These are phyloP conservation scores for Bembecia ichneumoniformis DNA, from an alignment of 2,888 invertebrate species.

Conservation along the genomic window DNA sequence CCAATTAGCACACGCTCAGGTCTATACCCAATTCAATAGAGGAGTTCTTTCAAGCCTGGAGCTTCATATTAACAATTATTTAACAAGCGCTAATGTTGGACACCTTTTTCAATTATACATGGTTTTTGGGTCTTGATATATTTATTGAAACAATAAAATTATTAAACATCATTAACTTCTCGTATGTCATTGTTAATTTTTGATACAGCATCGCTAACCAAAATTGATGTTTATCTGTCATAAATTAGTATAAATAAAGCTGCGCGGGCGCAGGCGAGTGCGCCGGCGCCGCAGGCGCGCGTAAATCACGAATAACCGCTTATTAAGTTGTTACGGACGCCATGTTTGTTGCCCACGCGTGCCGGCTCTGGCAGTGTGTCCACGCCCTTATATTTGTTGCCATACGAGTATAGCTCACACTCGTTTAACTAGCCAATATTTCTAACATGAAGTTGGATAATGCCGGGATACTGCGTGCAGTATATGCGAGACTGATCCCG, in stretches of 20 bases:
- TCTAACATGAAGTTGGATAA: slow-evolving; percentile 2
- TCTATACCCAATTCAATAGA: slow-evolving; percentile 35
- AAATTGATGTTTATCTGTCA: slow-evolving; percentile 62
- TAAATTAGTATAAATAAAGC: slow-evolving; percentile 65
- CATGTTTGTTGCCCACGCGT: slow-evolving; percentile 63
- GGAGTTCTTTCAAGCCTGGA: slow-evolving; percentile 5
- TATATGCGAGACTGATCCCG: no score
- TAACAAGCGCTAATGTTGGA: slow-evolving; percentile 34
- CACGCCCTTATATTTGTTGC: slow-evolving; percentile 59
- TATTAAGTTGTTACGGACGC: slow-evolving; percentile 69
- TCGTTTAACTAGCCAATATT: neutral
- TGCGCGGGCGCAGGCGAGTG: slow-evolving; percentile 37
- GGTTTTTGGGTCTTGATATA: no score
- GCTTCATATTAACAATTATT: slow-evolving; percentile 27
- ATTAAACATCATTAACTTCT: neutral
- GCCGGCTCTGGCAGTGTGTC: slow-evolving; percentile 38
- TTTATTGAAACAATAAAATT: no score
- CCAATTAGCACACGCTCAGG: slow-evolving; percentile 55
- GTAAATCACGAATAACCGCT: slow-evolving; percentile 68
- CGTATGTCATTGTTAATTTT: slow-evolving; percentile 20
- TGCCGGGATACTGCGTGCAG: slow-evolving; percentile 5
- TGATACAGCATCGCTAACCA: slow-evolving; percentile 27
- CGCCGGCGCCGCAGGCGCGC: slow-evolving; percentile 66
- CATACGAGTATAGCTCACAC: slow-evolving; percentile 30
- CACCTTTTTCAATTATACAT: neutral